Base-by-base conservation (phyloP, 2,888 invertebrate species). In the Eurytoma adleriae region DNA sequence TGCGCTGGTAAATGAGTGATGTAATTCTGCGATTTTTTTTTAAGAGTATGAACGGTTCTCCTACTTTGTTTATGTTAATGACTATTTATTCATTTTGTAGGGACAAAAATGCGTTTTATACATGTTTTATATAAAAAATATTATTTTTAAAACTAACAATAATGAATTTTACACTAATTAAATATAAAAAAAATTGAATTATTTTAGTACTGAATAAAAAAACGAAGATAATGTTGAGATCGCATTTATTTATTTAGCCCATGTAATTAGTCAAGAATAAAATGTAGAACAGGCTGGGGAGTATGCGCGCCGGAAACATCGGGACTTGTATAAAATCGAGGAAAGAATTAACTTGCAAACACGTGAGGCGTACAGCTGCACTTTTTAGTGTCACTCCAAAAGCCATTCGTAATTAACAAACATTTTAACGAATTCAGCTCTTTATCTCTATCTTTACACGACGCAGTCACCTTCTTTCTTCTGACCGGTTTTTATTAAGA, bases 221-320 rank as follows among this genome's bases (percentile, higher is more conserved):
- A 40, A 1, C 10, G 7, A 10, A 40, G 0, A 40, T 40, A 10
- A 40, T 4, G 40, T 40, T 27, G 2, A 61, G 3, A 14, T 12
- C 20, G 24, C 57, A n/a, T n/a, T 20, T n/a, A 10, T 52, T 24
- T 57, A 57, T 59, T 71, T 13, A 24, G 18, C 7, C 40, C 16
- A 56, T 66, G 66, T 66, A 73, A 73, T 69, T 68, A 69, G 68
- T 79, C 62, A 73, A 50, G 12, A 56, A 48, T 16, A 27, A 27
- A 59, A 30, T 69, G 64, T 57, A 59, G 14, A 30, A 30, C 30
- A 27, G 40, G 10, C 10, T 7, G 40, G 40, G 40, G 20, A 1
- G 71, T 84, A 87, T 85, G 87, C 87, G 87, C 88, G 88, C 86
- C 86, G 88, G 86, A 88, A 88, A 95, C 84, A 83, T 78, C 81